A percentile compares a stretch with the other conserved stretches of the same genome.
Conservation (phyloP, 2,888 invertebrate genomes). For the Hermaeophaga mercurialis region DNA sequence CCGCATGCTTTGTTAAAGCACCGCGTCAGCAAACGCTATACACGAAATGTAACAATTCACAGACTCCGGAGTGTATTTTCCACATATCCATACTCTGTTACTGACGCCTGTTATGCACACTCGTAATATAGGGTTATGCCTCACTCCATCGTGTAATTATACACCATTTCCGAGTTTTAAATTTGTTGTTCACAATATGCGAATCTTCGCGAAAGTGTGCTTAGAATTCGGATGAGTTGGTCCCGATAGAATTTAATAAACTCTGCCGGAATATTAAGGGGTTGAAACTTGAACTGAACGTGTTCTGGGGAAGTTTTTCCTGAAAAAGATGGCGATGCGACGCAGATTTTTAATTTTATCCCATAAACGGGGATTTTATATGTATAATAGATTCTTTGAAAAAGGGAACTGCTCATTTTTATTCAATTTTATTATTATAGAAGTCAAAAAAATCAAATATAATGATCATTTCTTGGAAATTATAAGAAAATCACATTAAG, state of each 20-base stretch:
- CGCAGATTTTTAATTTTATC: no score
- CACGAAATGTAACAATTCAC: conserved; percentile 10
- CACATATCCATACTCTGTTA: conserved; percentile 15
- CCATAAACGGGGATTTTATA: no score
- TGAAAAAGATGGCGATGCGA: no score
- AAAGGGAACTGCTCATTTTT: no score
- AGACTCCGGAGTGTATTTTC: conserved; percentile 8
- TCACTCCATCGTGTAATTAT: conserved; percentile 23
- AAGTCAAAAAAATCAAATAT: no score
- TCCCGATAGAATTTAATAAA: not conserved
- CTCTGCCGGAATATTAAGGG: no score
- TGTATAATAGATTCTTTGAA: no score
- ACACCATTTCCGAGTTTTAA: conserved; percentile 29
- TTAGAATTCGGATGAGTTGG: conserved; percentile 27
- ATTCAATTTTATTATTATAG: no score
- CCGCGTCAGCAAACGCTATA: not conserved
- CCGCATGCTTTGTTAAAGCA: not conserved
- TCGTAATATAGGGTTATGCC: conserved; percentile 7
- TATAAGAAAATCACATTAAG: no score
- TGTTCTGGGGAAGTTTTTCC: no score
- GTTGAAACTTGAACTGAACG: no score
- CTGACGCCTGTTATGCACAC: conserved; percentile 21
- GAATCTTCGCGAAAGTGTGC: conserved; percentile 21
- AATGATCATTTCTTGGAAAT: no score
- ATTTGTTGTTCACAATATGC: conserved; percentile 29